Evolutionary conservation across 1,140 invertebrate genomes (phyloP), one percentile per base, ranked within the genome.

Genomic region (Pachyrhynchus sulphureomaculatus): DNA sequence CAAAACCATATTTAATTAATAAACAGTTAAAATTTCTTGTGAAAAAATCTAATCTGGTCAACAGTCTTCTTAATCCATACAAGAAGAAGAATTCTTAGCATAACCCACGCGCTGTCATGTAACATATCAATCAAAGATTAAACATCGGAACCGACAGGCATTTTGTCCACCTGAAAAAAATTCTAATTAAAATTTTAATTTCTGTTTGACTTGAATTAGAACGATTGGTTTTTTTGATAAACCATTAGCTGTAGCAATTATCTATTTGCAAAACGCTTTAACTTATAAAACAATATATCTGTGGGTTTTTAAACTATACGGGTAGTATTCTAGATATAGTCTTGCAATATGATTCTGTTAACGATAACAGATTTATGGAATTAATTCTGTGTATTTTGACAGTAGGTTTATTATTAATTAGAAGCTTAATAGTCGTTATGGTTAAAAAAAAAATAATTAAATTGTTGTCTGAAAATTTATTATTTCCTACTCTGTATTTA

Each of bases 261-360:
- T 20, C 9, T 21, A 42, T 2, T 21, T 20, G 8, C 18, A 41
- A 42, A 42, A 20, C 39, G n/a, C n/a, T n/a, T 20, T 15, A 9
- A 20, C 18, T 37, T 37, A 37, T 15, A 37, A 42, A 42, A 42
- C 18, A 42, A 18, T 18, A 6, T 42, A 20, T 37, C 10, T 42
- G 39, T 42, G 39, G 39, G 39, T 42, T 42, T 18, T 42, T 42
- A 42, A 42, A 21, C 39, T 42, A 42, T 42, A 42, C 39, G 39
- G 39, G 39, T 42, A 20, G n/a, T n/a, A n/a, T n/a, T n/a, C n/a
- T n/a, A n/a, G 39, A 42, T 42, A 42, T 18, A 42, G 18, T 42
- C 39, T 18, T 4, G 39, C 21, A 20, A 6, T 12, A 18, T 37
- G 1, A 18, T n/a, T 37, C 13, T 13, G 34, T 18, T n/a, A 37